phyloP scores from a whole-genome alignment of 2,888 invertebrate genomes.

The Taenaris catops region DNA sequence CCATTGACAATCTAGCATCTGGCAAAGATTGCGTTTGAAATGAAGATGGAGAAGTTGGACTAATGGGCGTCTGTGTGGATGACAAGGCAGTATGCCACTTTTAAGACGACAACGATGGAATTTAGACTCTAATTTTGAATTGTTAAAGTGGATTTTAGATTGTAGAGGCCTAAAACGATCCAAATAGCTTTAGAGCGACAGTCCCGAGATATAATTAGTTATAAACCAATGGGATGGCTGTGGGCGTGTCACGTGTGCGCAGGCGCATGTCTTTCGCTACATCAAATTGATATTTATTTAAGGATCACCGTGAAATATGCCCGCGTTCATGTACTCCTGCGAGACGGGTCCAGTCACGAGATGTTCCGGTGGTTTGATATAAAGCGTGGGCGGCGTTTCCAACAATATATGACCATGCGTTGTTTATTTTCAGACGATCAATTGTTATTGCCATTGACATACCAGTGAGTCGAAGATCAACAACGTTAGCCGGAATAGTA shows the following conservation, averaged over 20 bases:
- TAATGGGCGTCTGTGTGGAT: conserved; percentile 74
- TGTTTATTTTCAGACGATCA: conserved; percentile 51
- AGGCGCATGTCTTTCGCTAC: conserved; percentile 41
- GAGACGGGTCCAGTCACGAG: conserved; percentile 84
- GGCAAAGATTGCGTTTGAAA: conserved; percentile 51
- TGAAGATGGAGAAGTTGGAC: conserved; percentile 68
- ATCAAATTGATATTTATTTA: conserved; percentile 69
- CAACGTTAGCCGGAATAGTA: conserved; percentile 72
- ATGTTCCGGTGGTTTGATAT: conserved; percentile 82
- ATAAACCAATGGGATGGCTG: conserved; percentile 55
- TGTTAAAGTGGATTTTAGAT: conserved; percentile 30
- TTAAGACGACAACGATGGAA: conserved; percentile 25
- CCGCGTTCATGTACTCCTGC: conserved; percentile 57
- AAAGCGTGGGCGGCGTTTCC: conserved; percentile 78
- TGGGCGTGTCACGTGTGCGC: conserved; percentile 58
- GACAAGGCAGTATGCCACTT: conserved; percentile 59
- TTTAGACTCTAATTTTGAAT: conserved; percentile 10
- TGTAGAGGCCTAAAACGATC: conserved; percentile 55
- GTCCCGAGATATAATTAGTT: conserved; percentile 66
- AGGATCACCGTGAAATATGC: conserved; percentile 57
- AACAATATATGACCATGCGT: conserved; percentile 65
- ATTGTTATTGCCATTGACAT: conserved; percentile 63
- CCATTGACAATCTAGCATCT: conserved; percentile 30
- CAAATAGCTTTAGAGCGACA: conserved; percentile 62
- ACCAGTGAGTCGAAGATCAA: conserved; percentile 60